A percentile compares a stretch with the other conserved stretches of the same genome.
Conservation (phyloP, 2,888 invertebrate species). For the Scaptomyza tumidula region DNA sequence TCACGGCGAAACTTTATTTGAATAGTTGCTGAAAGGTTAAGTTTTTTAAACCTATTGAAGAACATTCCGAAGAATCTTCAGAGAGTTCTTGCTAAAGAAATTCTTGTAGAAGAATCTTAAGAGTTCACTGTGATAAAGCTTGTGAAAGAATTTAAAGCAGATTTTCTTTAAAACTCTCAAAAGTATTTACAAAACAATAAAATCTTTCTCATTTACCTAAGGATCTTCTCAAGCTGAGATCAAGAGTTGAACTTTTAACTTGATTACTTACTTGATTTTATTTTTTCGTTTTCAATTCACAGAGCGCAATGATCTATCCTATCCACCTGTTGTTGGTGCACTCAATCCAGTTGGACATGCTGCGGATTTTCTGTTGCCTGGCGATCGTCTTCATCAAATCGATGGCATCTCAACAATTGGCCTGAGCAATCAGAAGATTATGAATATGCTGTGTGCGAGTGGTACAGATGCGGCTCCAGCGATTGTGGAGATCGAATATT, state of each 20-base stretch:
- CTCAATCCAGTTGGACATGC: constrained; percentile 84
- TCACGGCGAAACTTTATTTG: neutral
- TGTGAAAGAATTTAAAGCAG: too few relatives aligned
- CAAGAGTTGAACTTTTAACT: too few relatives aligned
- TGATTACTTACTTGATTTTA: too few relatives aligned
- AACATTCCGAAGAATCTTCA: neutral
- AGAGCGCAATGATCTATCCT: constrained; percentile 84
- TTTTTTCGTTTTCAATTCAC: neutral
- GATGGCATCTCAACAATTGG: constrained; percentile 92
- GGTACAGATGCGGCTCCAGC: constrained; percentile 87
- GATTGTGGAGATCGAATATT: constrained; percentile 93
- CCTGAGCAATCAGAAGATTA: constrained; percentile 91
- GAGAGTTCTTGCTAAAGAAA: too few relatives aligned
- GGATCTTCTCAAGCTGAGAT: too few relatives aligned
- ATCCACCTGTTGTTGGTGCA: constrained; percentile 84
- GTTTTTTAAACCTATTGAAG: too few relatives aligned
- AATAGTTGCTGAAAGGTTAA: neutral
- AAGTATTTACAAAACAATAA: too few relatives aligned
- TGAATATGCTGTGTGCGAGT: constrained; percentile 87
- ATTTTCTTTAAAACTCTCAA: too few relatives aligned
- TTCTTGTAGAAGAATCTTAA: too few relatives aligned
- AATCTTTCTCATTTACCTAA: too few relatives aligned
- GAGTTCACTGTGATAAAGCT: too few relatives aligned
- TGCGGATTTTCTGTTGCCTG: constrained; percentile 91
- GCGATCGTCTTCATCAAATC: constrained; percentile 92